Percentiles rank a stretch among this genome's conserved stretches.
Conservation (phyloP, 2,797 vertebrate species). For the Cottoperca gobio region DNA sequence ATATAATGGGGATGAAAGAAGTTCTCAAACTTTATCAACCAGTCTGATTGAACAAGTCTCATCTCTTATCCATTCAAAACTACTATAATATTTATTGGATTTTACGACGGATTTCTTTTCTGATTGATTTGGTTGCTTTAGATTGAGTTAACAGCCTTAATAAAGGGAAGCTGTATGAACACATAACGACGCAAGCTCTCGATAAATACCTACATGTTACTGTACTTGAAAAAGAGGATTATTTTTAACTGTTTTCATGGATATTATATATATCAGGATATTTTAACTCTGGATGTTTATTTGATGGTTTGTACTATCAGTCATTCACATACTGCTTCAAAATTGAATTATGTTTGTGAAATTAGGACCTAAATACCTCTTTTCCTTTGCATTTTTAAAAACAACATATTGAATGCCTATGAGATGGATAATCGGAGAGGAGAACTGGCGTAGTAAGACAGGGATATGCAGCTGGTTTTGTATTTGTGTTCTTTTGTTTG, state of each 20-base stretch:
- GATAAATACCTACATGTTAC: neutral
- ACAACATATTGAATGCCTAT: too few relatives aligned
- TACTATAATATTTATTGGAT: slow-evolving; percentile 11
- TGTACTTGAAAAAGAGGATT: too few relatives aligned
- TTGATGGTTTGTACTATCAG: neutral
- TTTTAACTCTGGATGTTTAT: neutral
- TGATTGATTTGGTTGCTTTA: neutral
- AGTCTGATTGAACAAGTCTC: neutral
- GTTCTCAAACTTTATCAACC: neutral
- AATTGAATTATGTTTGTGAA: neutral
- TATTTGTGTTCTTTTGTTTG: too few relatives aligned
- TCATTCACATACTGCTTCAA: neutral
- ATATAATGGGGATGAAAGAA: neutral
- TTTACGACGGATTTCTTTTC: neutral
- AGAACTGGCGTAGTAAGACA: too few relatives aligned
- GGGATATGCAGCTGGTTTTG: too few relatives aligned
- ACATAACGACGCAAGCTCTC: neutral
- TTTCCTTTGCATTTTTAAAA: too few relatives aligned
- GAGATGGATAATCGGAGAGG: too few relatives aligned
- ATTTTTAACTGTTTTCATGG: too few relatives aligned
- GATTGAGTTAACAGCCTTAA: neutral
- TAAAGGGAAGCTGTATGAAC: fast-evolving
- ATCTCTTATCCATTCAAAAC: neutral
- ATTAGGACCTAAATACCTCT: neutral
- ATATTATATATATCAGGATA: too few relatives aligned